phyloP scores from a whole-genome alignment of 1,140 invertebrate species.

The Euura saliciscinereae region DNA sequence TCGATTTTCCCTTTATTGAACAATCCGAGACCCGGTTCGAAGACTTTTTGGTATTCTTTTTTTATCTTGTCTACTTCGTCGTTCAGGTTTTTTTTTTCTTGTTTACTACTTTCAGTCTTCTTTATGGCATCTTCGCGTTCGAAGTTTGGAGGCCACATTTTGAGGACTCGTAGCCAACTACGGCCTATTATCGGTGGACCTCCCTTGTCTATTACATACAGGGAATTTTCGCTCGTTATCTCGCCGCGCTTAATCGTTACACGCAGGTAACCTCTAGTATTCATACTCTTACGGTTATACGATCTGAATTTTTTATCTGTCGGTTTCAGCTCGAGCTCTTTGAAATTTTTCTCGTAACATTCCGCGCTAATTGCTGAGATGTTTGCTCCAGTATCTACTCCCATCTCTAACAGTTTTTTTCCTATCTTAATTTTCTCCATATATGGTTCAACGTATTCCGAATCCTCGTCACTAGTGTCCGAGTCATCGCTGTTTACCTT shows the following conservation, averaged over 20 bases:
- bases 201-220: slow-evolving; percentile 14
- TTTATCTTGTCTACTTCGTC: slow-evolving; percentile 9
- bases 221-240: background rate
- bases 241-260: slow-evolving; percentile 1
- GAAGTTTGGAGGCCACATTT: no score
- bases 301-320: slow-evolving; percentile 1
- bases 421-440: slow-evolving; percentile 8
- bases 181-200: slow-evolving; percentile 15
- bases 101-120: no score
- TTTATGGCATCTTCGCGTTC: no score
- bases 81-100: slow-evolving; percentile 12
- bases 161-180: slow-evolving; percentile 8
- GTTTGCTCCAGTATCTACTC: slow-evolving; percentile 10
- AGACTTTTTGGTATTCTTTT: slow-evolving; percentile 15
- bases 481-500: no score
- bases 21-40: slow-evolving; percentile 3
- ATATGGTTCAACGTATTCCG: slow-evolving; percentile 6
- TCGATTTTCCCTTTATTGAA: slow-evolving; percentile 12
- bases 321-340: background rate
- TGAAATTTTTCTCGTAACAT: slow-evolving; percentile 8
- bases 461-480: background rate
- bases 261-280: background rate
- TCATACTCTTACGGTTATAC: slow-evolving; percentile 9
- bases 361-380: slow-evolving; percentile 9
- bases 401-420: slow-evolving; percentile 11